Evolutionary conservation across 2,113 vertebrate species (phyloP), one percentile per base, ranked within the genome.

Genomic region (Leptobrachium ailaonicum): DNA sequence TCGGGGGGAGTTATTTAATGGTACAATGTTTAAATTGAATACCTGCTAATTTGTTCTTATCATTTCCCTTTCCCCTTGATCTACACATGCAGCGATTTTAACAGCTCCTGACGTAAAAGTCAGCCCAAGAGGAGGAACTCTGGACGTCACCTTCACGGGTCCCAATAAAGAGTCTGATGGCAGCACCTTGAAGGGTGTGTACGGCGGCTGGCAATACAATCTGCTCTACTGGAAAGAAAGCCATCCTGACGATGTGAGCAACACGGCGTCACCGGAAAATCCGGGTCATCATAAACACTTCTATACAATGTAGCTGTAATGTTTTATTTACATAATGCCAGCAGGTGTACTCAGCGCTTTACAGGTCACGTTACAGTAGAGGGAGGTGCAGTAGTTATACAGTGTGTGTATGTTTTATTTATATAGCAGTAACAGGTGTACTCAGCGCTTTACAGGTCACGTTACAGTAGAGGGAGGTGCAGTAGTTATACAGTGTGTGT

Each of bases 191-290:
- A 83, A 64, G 54, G 73, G 86, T 0, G 75, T 86, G 50, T 93
- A 91, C 0, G 79, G 82, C 73, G 85, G 82, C 0, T 2, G 20
- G 2, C 2, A 0, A 1, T 93, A 94, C 60, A 81, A 82, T 13
- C 73, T 92, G 66, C 75, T 79, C 2, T 92, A 87, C 10, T 90
- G 92, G 92, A 90, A 84, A 54, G 84, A 87, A 2, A 80, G 72
- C n/a, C 84, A 83, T 8, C 2, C 8, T 1, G 10, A 84, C 6
- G 32, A 83, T 80, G 91, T 86, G 80, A 83, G 68, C 20, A 67
- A 66, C 20, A 11, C 20, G 20, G 2, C 2, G 14, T 8, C 32
- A 62, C n/a, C 4, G n/a, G 12, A 62, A 4, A 1, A 32, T 32
- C 20, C 20, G 20, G 20, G 20, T 32, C 20, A 32, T 32, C 20